A percentile compares a stretch with the other conserved stretches of the same genome.
phyloP scores from a whole-genome alignment of 2,888 invertebrate species.

The Elmis aenea region DNA sequence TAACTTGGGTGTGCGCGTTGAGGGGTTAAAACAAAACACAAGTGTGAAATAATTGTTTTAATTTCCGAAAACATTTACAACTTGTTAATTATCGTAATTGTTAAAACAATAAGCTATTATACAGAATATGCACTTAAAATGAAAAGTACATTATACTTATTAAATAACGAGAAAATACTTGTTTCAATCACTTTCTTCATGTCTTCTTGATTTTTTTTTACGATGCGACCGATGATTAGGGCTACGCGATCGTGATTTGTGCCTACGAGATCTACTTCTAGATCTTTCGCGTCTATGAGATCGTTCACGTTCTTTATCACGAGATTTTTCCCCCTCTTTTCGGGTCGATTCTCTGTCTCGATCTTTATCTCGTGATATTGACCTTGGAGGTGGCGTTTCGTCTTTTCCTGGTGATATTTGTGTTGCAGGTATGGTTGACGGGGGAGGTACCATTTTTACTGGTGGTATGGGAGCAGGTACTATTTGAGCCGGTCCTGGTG shows the following conservation, averaged over 20 bases:
- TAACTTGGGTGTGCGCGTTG: too few relatives aligned
- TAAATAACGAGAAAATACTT: neutral
- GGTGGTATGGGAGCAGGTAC: slow-evolving; percentile 37
- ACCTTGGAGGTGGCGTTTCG: slow-evolving; percentile 9
- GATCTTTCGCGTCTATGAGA: slow-evolving; percentile 65
- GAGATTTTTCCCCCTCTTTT: slow-evolving; percentile 23
- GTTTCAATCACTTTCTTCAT: slow-evolving; percentile 61
- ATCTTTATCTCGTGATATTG: slow-evolving; percentile 22
- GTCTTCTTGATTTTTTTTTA: slow-evolving; percentile 65
- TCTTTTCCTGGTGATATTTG: slow-evolving; percentile 6
- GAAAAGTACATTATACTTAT: too few relatives aligned
- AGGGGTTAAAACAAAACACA: too few relatives aligned
- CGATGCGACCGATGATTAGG: slow-evolving; percentile 58
- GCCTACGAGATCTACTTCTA: slow-evolving; percentile 61
- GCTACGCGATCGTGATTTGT: slow-evolving; percentile 67
- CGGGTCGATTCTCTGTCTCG: slow-evolving; percentile 29
- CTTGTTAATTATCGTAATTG: too few relatives aligned
- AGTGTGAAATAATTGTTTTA: too few relatives aligned
- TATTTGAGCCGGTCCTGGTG: slow-evolving; percentile 52
- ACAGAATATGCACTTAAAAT: too few relatives aligned
- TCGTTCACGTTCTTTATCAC: slow-evolving; percentile 49
- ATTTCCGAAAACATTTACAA: too few relatives aligned
- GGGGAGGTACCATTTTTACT: slow-evolving; percentile 30
- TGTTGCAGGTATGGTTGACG: slow-evolving; percentile 13
- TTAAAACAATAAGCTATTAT: too few relatives aligned